phyloP scores from a whole-genome alignment of 2,888 invertebrate species.

The Thymelicus acteon region DNA sequence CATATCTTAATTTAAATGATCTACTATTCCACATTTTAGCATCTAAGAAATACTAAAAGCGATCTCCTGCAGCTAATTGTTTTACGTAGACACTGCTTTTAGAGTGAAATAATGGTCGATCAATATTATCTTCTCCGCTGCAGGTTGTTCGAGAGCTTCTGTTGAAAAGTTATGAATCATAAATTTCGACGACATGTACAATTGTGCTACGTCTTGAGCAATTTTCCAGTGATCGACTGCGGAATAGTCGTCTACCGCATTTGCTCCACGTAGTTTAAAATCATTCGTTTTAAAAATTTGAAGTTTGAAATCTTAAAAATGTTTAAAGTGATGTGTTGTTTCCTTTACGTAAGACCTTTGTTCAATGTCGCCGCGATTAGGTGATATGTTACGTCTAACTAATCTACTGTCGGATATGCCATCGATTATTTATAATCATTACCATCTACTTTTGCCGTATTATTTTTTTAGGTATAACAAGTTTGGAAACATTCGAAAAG shows the following conservation, averaged over 20 bases:
- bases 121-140: constrained; percentile 33
- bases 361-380: not conserved
- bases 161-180: constrained; percentile 51
- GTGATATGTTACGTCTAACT: not conserved
- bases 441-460: too few species aligned
- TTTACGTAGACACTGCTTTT: constrained; percentile 1
- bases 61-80: not conserved
- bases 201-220: constrained; percentile 30
- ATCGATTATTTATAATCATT: too few species aligned
- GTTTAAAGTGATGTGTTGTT: not conserved
- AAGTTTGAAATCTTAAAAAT: constrained; percentile 1
- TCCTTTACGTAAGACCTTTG: not conserved
- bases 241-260: constrained; percentile 20
- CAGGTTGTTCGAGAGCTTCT: constrained; percentile 33
- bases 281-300: not conserved
- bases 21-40: not conserved
- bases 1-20: not conserved
- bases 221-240: constrained; percentile 41
- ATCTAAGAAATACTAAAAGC: not conserved
- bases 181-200: constrained; percentile 45
- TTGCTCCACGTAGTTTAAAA: not conserved
- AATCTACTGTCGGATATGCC: not conserved
- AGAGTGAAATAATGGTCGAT: constrained; percentile 24
- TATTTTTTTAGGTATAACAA: too few species aligned
- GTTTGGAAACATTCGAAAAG: too few species aligned